These are phyloP conservation scores for Musca vetustissima DNA, from an alignment of 1,140 invertebrate genomes.

Conservation along the genomic window DNA sequence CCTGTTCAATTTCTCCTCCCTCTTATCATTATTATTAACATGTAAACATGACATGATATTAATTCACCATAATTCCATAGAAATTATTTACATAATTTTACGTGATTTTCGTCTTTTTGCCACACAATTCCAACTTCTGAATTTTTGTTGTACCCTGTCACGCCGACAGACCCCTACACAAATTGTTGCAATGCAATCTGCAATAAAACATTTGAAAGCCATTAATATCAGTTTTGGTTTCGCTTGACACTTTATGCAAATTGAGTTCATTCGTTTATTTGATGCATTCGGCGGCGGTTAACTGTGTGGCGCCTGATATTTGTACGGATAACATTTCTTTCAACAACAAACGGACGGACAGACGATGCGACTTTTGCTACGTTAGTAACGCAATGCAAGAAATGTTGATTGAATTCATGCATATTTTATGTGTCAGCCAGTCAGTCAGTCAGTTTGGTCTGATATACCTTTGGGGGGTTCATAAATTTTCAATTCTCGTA, in stretches of 20 bases:
- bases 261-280: constrained; percentile 6
- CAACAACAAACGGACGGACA: background rate
- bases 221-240: background rate
- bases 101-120: background rate
- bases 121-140: background rate
- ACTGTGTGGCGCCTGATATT: constrained; percentile 6
- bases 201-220: background rate
- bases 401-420: constrained; percentile 14
- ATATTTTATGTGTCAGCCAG: background rate
- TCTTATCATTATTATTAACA: no score
- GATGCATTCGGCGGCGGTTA: background rate
- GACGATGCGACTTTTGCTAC: no score
- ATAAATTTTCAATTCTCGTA: constrained; percentile 21
- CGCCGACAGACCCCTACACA: background rate
- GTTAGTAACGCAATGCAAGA: no score
- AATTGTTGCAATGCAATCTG: background rate
- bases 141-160: background rate
- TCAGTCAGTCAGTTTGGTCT: background rate
- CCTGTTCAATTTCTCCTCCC: no score
- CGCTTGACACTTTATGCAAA: background rate
- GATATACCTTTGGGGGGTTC: background rate
- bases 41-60: no score
- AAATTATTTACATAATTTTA: constrained; percentile 17
- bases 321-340: background rate
- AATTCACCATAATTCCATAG: background rate